phyloP scores from a whole-genome alignment of 2,888 invertebrate species.

The Molanna angustata region DNA sequence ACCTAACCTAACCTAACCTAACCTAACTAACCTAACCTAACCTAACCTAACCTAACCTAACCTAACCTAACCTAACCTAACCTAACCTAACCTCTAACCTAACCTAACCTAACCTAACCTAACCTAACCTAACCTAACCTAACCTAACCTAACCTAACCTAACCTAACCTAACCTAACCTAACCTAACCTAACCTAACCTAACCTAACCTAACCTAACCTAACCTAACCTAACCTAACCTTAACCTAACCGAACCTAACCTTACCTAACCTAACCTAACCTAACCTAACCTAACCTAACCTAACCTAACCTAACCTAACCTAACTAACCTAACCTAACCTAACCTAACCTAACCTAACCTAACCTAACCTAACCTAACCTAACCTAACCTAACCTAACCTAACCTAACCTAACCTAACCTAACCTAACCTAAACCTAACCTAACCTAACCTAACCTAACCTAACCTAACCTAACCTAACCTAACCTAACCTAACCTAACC shows the following conservation, averaged over 20 bases:
- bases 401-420: constrained; percentile 34
- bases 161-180: constrained; percentile 31
- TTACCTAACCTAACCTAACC: constrained; percentile 32
- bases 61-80: constrained; percentile 7
- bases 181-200: constrained; percentile 30
- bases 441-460: background rate
- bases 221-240: constrained; percentile 23
- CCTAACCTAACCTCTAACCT: constrained; percentile 8
- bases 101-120: constrained; percentile 33
- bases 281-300: constrained; percentile 11
- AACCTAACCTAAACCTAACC: constrained; percentile 24
- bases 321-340: constrained; percentile 34
- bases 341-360: constrained; percentile 30
- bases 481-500: constrained; percentile 15
- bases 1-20: constrained; percentile 33
- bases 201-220: constrained; percentile 17
- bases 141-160: constrained; percentile 27
- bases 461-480: background rate
- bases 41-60: constrained; percentile 24
- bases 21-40: constrained; percentile 26
- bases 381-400: constrained; percentile 26
- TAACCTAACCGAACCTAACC: constrained; percentile 33
- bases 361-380: constrained; percentile 20
- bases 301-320: constrained; percentile 32
- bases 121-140: constrained; percentile 33